These are phyloP conservation scores for Schrankia costaestrigalis DNA, from an alignment of 2,888 invertebrate species.

Conservation along the genomic window DNA sequence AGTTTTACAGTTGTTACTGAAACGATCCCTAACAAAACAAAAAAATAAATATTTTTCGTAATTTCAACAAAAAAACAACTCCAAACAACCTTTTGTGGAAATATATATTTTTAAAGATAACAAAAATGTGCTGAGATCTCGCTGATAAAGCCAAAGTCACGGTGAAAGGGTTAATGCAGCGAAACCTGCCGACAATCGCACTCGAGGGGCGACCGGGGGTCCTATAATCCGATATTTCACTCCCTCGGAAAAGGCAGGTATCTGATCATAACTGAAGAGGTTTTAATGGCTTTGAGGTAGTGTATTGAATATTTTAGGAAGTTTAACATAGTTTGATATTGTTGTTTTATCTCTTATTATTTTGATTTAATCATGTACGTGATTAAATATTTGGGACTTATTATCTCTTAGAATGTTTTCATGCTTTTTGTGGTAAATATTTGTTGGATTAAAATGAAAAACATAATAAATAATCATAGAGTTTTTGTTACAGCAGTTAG, in stretches of 20 bases:
- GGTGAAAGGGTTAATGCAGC: conserved; percentile 60
- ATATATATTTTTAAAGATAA: conserved; percentile 24
- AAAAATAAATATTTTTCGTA: conserved; percentile 10
- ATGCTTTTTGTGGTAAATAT: no score
- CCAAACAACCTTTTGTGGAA: conserved; percentile 11
- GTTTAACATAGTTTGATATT: no score
- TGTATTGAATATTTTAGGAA: conserved; percentile 8
- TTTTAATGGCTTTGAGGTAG: conserved; percentile 17
- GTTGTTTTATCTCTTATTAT: no score
- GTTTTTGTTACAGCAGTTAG: no score
- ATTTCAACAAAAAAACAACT: conserved; percentile 13
- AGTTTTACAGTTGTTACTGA: no score
- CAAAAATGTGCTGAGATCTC: conserved; percentile 21
- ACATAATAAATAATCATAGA: no score
- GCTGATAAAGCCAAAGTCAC: conserved; percentile 35
- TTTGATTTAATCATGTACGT: no score
- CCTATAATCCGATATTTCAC: conserved; percentile 48
- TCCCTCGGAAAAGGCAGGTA: conserved; percentile 24
- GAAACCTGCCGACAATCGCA: conserved; percentile 52
- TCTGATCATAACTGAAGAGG: conserved; percentile 19
- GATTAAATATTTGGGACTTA: no score
- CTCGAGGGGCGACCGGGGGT: conserved; percentile 41
- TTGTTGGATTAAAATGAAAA: no score
- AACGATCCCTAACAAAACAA: no score
- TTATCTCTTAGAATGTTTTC: no score